Conservation (phyloP, 1,140 invertebrate species). For the Diploscapter pachys region DNA sequence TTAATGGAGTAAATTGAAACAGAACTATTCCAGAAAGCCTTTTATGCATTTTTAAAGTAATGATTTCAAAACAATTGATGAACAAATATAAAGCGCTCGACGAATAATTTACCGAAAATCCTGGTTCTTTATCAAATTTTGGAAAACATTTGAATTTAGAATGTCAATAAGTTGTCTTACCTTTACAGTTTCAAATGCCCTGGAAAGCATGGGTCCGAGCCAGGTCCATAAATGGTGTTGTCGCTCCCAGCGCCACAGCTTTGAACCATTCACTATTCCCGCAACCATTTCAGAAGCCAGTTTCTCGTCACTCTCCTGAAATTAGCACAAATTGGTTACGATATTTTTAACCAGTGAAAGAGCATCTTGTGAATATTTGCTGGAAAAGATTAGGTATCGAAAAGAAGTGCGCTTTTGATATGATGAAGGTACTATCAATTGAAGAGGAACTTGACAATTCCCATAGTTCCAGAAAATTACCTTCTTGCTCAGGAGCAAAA, state of each 20-base stretch:
- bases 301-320: constrained; percentile 73
- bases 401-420: too few relatives aligned
- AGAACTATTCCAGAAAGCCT: too few relatives aligned
- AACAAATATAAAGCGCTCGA: too few relatives aligned
- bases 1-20: too few relatives aligned
- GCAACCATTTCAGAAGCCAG: constrained; percentile 79
- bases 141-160: constrained; percentile 9
- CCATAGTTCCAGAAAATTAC: constrained; percentile 33
- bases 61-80: background rate
- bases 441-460: too few relatives aligned
- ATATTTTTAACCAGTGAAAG: background rate
- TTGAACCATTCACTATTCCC: constrained; percentile 73
- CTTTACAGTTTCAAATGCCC: constrained; percentile 53
- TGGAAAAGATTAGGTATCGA: too few relatives aligned
- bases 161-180: background rate
- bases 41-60: background rate
- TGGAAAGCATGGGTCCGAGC: constrained; percentile 58
- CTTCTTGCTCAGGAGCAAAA: constrained; percentile 68
- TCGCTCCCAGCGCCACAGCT: constrained; percentile 76
- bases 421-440: too few relatives aligned
- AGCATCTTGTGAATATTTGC: too few relatives aligned
- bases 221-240: constrained; percentile 59
- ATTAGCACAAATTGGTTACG: constrained; percentile 8
- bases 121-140: constrained; percentile 65
- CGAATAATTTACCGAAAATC: too few relatives aligned